Conservation (phyloP, 1,140 invertebrate genomes). For the Papilio aristodemus region DNA sequence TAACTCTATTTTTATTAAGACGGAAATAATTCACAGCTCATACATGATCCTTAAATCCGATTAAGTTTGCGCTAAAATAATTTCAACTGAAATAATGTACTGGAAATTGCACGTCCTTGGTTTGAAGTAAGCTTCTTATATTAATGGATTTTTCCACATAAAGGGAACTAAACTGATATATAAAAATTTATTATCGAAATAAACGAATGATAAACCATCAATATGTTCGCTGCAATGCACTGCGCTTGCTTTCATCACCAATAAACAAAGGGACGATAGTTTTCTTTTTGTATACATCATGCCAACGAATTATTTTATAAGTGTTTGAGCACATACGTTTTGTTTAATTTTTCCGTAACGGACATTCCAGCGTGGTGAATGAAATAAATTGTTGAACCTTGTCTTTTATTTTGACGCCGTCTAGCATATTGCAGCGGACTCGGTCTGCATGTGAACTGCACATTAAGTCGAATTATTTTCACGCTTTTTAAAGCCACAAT, state of each 20-base stretch:
- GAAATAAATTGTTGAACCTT: neutral
- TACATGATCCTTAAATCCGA: neutral
- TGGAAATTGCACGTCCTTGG: slow-evolving; percentile 2
- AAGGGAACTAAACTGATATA: neutral
- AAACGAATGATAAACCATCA: no score
- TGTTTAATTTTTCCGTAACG: neutral
- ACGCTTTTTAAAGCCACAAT: neutral
- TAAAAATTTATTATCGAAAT: no score
- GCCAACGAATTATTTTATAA: no score
- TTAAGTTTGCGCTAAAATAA: neutral
- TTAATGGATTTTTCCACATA: neutral
- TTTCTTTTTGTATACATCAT: no score
- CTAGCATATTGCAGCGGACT: neutral
- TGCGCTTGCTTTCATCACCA: no score
- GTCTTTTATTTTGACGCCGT: neutral
- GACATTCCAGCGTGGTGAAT: neutral
- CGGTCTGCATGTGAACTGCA: slow-evolving; percentile 3
- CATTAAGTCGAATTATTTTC: slow-evolving; percentile 1
- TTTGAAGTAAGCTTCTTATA: neutral
- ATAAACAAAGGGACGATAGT: no score
- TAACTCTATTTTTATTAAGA: no score
- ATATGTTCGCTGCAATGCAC: no score
- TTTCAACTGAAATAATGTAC: neutral
- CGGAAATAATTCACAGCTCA: neutral
- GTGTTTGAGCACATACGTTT: no score